Conservation (phyloP, 53 echinoderm and acorn worm species). For the Arbacia lixula region DNA sequence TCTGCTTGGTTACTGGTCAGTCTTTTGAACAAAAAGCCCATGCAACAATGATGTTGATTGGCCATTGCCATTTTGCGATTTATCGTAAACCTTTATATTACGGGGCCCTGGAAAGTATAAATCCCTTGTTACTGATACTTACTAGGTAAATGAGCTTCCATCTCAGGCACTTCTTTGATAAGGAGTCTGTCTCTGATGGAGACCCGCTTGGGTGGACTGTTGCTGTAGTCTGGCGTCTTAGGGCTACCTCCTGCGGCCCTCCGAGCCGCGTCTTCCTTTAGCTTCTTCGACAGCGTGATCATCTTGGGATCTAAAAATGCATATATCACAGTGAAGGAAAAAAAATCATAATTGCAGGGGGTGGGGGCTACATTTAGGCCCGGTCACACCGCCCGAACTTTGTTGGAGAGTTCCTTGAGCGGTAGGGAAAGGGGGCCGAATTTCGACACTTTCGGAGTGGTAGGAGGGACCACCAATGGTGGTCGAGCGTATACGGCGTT, state of each 20-base stretch:
- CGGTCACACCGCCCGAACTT: no score
- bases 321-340: background rate
- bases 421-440: no score
- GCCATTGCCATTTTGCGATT: no score
- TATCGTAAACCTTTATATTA: no score
- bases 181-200: conserved; percentile 94
- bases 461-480: no score
- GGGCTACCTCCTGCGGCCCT: conserved; percentile 35
- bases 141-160: conserved; percentile 89
- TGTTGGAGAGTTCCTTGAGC: no score
- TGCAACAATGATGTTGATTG: no score
- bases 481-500: no score
- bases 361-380: background rate
- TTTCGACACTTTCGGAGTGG: no score
- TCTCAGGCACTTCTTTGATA: conserved; percentile 94
- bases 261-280: conserved; percentile 84
- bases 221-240: conserved; percentile 12
- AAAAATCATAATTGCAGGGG: background rate
- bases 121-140: conserved; percentile 78
- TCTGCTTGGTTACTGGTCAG: no score
- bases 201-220: conserved; percentile 75
- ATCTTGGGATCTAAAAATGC: conserved; percentile 43
- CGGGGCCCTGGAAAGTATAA: conserved; percentile 82
- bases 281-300: conserved; percentile 96
- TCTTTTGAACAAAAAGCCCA: no score